A percentile compares a stretch with the other conserved stretches of the same genome.
These are phyloP conservation scores for Cydia pomonella DNA, from an alignment of 1,140 invertebrate species.

Conservation along the genomic window DNA sequence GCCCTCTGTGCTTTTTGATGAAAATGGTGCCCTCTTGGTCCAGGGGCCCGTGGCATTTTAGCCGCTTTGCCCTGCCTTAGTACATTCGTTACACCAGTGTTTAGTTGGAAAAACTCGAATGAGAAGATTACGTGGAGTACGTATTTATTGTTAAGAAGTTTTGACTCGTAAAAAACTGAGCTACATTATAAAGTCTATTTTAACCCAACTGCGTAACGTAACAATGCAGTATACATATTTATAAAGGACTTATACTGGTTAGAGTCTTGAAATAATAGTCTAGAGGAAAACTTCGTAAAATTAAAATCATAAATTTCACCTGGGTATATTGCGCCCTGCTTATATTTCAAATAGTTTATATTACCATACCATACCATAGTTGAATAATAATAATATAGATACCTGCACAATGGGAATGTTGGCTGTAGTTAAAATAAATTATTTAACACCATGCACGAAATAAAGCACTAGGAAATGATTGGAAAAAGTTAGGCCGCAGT, in stretches of 20 bases:
- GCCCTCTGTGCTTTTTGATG: no score
- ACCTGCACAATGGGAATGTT: not conserved
- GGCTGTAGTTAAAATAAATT: not conserved
- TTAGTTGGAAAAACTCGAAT: no score
- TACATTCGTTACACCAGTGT: no score
- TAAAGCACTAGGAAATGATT: no score
- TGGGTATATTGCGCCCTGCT: not conserved
- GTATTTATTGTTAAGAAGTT: not conserved
- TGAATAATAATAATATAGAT: no score
- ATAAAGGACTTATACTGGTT: not conserved
- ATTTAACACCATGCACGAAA: not conserved
- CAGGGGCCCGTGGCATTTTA: no score
- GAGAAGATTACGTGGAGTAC: no score
- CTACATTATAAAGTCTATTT: not conserved
- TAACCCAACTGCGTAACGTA: not conserved
- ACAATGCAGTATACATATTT: constrained; percentile 1
- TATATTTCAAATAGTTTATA: not conserved
- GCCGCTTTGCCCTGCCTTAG: no score
- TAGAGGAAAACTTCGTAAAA: not conserved
- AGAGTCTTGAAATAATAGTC: not conserved
- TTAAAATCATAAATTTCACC: constrained; percentile 15
- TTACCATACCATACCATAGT: no score
- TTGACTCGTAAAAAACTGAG: not conserved
- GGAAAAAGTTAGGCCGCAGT: no score
- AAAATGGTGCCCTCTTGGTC: no score